Evolutionary conservation across 2,888 invertebrate genomes (phyloP).

Genomic region (Meghimatium bilineatum): DNA sequence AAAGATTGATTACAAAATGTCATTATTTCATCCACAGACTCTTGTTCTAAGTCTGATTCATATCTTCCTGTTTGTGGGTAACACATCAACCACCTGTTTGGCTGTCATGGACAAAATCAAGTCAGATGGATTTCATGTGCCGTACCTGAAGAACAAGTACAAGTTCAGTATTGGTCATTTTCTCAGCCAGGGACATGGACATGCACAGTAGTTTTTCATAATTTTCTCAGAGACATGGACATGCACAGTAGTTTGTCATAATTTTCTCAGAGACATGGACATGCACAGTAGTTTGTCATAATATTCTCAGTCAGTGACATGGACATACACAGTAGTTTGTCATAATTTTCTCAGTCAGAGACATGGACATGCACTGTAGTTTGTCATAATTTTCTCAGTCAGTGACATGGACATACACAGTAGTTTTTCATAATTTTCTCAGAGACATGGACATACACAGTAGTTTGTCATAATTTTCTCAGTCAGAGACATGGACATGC

Average conservation of each 20-base stretch:
- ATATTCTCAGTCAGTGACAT: slow-evolving; percentile 40
- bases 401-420: slow-evolving; percentile 34
- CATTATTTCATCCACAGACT: slow-evolving; percentile 85
- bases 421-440: slow-evolving; percentile 23
- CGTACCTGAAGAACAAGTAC: slow-evolving; percentile 61
- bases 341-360: slow-evolving; percentile 32
- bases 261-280: slow-evolving; percentile 61
- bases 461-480: slow-evolving; percentile 20
- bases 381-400: slow-evolving; percentile 26
- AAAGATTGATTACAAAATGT: too few species aligned
- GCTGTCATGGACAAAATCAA: slow-evolving; percentile 90
- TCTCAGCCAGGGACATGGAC: slow-evolving; percentile 39
- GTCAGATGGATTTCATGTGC: slow-evolving; percentile 56
- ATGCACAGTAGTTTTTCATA: slow-evolving; percentile 25
- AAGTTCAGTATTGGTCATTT: slow-evolving; percentile 40
- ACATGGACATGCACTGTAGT: slow-evolving; percentile 36
- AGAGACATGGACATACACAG: slow-evolving; percentile 38
- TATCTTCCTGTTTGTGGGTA: slow-evolving; percentile 91
- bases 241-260: slow-evolving; percentile 22
- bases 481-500: slow-evolving; percentile 40
- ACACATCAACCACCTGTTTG: slow-evolving; percentile 90
- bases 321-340: slow-evolving; percentile 28
- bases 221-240: slow-evolving; percentile 25
- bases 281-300: slow-evolving; percentile 36
- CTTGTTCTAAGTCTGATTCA: slow-evolving; percentile 90